These are phyloP conservation scores for Periophthalmus magnuspinnatus DNA, from an alignment of 2,797 vertebrate genomes.

Conservation along the genomic window DNA sequence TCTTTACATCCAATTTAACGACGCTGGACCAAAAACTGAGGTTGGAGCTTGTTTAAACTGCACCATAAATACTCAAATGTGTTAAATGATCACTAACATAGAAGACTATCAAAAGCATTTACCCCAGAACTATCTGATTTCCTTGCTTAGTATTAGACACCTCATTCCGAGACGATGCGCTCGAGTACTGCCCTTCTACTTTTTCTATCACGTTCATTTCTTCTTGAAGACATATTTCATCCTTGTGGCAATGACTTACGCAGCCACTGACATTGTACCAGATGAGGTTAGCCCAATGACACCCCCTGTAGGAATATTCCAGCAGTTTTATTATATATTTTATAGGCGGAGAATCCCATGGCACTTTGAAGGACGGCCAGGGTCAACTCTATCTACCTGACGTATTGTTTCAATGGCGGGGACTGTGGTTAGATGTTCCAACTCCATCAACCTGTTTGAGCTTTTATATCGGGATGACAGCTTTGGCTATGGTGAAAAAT, in stretches of 20 bases:
- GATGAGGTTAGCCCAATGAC: conserved; percentile 41
- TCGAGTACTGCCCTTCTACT: background rate
- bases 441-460: background rate
- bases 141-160: background rate
- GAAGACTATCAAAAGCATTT: background rate
- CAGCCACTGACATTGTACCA: conserved; percentile 33
- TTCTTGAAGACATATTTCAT: conserved; percentile 16
- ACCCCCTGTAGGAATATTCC: conserved; percentile 34
- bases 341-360: conserved; percentile 41
- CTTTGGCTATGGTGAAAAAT: background rate
- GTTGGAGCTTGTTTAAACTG: background rate
- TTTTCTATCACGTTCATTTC: background rate
- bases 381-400: conserved; percentile 42
- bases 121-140: background rate
- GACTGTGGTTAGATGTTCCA: background rate
- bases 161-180: background rate
- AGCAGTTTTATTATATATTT: conserved; percentile 46
- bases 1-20: too few species aligned
- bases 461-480: background rate
- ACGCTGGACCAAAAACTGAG: too few species aligned
- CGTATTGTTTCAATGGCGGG: conserved; percentile 14
- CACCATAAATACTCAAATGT: background rate
- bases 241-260: conserved; percentile 19
- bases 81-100: too few species aligned
- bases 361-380: conserved; percentile 42